phyloP scores from a whole-genome alignment of 2,113 vertebrate species.

The Zootoca vivipara region DNA sequence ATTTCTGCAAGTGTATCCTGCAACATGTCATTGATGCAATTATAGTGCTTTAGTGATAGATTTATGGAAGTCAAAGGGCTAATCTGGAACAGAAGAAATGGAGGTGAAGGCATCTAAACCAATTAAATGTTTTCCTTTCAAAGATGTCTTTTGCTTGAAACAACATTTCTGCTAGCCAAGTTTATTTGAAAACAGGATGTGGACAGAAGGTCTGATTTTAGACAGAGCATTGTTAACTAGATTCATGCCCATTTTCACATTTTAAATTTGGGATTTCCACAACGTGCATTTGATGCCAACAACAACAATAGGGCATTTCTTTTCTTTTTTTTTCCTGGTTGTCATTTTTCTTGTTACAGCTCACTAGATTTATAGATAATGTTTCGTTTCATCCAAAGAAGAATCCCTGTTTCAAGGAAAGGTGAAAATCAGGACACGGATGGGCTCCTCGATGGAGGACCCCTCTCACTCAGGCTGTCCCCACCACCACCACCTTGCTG shows the following conservation, averaged over 20 bases:
- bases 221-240: constrained; percentile 39
- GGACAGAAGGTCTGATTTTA: constrained; percentile 51
- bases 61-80: too few species aligned
- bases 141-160: constrained; percentile 13
- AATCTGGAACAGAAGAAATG: too few species aligned
- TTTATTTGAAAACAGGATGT: constrained; percentile 65
- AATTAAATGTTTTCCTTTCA: constrained; percentile 15
- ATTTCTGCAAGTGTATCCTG: too few species aligned
- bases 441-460: too few species aligned
- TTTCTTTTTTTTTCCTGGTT: not conserved
- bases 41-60: too few species aligned
- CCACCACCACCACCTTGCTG: too few species aligned
- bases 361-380: constrained; percentile 32
- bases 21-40: not conserved
- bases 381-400: not conserved
- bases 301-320: constrained; percentile 13
- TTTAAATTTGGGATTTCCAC: constrained; percentile 75
- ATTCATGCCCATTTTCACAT: constrained; percentile 35
- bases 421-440: too few species aligned
- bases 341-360: constrained; percentile 35
- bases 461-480: too few species aligned
- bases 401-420: not conserved
- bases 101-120: constrained; percentile 21
- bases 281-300: constrained; percentile 48
- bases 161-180: constrained; percentile 35